These are phyloP conservation scores for Zaprionus lineosus DNA, from an alignment of 2,888 invertebrate species.

Conservation along the genomic window DNA sequence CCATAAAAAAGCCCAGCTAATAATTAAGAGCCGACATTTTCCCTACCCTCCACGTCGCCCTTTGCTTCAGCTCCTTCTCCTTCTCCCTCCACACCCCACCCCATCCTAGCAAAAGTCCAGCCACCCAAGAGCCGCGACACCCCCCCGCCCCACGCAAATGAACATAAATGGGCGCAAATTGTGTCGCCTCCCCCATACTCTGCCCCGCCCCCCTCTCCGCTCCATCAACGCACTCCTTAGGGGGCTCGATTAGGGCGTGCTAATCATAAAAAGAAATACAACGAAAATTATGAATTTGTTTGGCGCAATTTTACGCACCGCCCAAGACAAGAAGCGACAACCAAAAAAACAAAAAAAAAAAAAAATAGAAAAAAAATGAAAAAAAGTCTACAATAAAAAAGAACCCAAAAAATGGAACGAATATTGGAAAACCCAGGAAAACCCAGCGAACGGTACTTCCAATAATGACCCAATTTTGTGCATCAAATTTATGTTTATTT, in stretches of 20 bases:
- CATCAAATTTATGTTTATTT: conserved; percentile 76
- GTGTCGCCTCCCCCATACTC: conserved; percentile 26
- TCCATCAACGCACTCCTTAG: neutral
- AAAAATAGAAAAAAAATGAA: conserved; percentile 6
- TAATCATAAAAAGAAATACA: conserved; percentile 75
- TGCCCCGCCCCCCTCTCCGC: neutral
- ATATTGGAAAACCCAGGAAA: conserved; percentile 37
- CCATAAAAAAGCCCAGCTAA: conserved; percentile 74
- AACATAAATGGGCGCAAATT: conserved; percentile 73
- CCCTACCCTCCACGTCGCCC: too few relatives aligned
- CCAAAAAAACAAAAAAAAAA: conserved; percentile 1
- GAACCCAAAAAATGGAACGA: neutral
- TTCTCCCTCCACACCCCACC: neutral
- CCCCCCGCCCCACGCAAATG: conserved; percentile 42
- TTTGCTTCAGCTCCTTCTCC: conserved; percentile 7
- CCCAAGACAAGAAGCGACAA: conserved; percentile 38
- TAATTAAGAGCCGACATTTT: conserved; percentile 66
- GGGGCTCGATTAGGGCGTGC: conserved; percentile 62
- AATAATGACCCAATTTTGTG: conserved; percentile 78
- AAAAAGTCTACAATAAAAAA: conserved; percentile 2
- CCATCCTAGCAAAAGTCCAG: too few relatives aligned
- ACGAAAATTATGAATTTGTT: conserved; percentile 74
- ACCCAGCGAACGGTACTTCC: conserved; percentile 63
- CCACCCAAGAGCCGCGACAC: too few relatives aligned
- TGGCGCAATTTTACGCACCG: conserved; percentile 71